A percentile compares a stretch with the other conserved stretches of the same genome.
Evolutionary conservation across 2,113 vertebrate genomes (phyloP).

Genomic region (Heterocephalus glaber): DNA sequence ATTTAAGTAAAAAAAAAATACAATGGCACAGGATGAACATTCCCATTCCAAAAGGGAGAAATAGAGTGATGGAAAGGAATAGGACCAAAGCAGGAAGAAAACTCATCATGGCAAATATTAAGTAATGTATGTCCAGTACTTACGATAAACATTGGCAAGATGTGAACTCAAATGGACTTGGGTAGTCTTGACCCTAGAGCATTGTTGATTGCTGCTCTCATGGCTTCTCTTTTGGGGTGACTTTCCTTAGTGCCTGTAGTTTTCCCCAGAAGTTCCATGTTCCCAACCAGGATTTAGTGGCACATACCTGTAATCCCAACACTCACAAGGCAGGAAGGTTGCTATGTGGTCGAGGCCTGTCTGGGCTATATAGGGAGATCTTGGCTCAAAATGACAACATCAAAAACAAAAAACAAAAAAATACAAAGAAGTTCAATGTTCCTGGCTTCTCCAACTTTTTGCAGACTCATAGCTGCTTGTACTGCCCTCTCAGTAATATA

Average conservation of each 20-base stretch:
- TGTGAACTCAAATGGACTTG: not conserved
- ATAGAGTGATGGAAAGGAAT: not conserved
- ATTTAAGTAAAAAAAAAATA: no score
- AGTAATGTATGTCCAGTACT: not conserved
- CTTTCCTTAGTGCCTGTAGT: not conserved
- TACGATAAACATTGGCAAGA: not conserved
- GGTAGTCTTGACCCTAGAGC: not conserved
- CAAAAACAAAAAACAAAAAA: not conserved
- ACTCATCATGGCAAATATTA: not conserved
- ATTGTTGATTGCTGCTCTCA: no score
- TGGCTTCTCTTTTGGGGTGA: not conserved
- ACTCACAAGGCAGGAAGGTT: not conserved
- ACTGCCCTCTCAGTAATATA: not conserved
- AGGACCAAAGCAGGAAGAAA: not conserved
- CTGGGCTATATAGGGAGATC: not conserved
- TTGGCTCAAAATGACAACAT: not conserved
- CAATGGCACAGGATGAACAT: not conserved
- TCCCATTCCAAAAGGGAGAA: not conserved
- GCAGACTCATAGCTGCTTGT: not conserved
- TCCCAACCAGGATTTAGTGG: not conserved
- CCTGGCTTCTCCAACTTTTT: not conserved
- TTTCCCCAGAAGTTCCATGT: not conserved
- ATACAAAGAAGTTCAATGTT: not conserved
- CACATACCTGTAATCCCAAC: not conserved
- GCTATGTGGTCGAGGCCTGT: no score